These are phyloP conservation scores for Pristis pectinata DNA, from an alignment of 2,797 vertebrate genomes.

Conservation along the genomic window DNA sequence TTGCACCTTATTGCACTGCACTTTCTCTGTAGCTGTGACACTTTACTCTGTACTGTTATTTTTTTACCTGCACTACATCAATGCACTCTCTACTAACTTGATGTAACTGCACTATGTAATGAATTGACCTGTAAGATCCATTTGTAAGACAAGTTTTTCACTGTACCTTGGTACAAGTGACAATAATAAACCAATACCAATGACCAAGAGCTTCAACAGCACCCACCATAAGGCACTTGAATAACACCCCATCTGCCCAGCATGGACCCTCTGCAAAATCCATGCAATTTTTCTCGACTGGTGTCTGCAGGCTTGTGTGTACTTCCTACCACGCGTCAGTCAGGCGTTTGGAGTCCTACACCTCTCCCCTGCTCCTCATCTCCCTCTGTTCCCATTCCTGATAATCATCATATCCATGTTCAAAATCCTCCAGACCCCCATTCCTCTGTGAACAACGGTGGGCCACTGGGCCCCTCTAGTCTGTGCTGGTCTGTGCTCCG, in stretches of 20 bases:
- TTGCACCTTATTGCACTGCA: too few species aligned
- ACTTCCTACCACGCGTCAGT: background rate
- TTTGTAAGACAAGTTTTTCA: too few species aligned
- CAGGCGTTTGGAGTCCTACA: background rate
- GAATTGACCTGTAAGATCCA: too few species aligned
- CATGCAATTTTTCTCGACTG: background rate
- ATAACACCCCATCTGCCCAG: background rate
- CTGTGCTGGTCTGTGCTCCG: too few species aligned
- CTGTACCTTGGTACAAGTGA: too few species aligned
- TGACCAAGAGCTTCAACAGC: background rate
- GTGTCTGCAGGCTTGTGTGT: background rate
- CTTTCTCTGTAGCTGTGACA: too few species aligned
- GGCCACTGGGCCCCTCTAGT: background rate
- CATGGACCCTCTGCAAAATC: background rate
- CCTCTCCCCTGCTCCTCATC: background rate
- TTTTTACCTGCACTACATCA: too few species aligned
- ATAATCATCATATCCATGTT: background rate
- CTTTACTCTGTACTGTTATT: too few species aligned
- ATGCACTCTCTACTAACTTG: too few species aligned
- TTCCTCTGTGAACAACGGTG: background rate
- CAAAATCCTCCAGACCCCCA: background rate
- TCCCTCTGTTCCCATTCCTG: background rate
- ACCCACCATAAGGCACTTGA: background rate
- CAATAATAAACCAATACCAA: too few species aligned
- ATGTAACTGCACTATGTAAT: too few species aligned